Base-by-base conservation (phyloP, 2,797 vertebrate species). In the Lepidocolaptes lacrymiger region DNA sequence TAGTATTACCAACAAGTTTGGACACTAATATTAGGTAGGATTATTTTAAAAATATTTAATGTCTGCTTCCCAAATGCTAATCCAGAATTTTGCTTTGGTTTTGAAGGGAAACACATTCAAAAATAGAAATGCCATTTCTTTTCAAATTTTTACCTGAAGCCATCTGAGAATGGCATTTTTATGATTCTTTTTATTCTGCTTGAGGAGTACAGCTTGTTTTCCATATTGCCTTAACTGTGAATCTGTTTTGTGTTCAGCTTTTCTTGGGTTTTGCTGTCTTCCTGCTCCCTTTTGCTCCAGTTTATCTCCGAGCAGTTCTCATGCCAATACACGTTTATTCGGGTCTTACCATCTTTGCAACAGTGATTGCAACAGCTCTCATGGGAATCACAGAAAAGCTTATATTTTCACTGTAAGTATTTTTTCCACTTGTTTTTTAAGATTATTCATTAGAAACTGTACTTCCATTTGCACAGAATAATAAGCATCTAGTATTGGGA, bases 301-400 rank as follows among this genome's bases (percentile, higher is more conserved):
- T 75, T 23, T 97, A 91, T 52, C 96, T 99, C 96, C 98, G 98
- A 92, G 97, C 97, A 85, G 77, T 96, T 17, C 95, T 98, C 61
- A 98, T 99, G 98, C 99, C 99, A 86, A 58, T 99, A 39, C 99
- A 99, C 3, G 94, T 98, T 78, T 99, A 98, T 94, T 98, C 98
- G 2, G 99, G 99, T 63, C 98, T 99, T 21, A 93, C 98, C 86
- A 97, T 99, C 95, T 99, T 99, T 86, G 96, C 97, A 90, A 98
- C 98, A 20, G 97, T 98, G 74, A 99, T 99, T 89, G 98, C 98
- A 61, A 97, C 99, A 23, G 97, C 98, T 79, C 98, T 99, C 69
- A 99, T 98, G 98, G 99, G 99, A 96, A 97, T 99, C 95, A 99
- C 99, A 41, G 99, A 99, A 96, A 99, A 99, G 93, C 98, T 99